phyloP scores from a whole-genome alignment of 2,888 invertebrate genomes.

The Campopleginae sp. region DNA sequence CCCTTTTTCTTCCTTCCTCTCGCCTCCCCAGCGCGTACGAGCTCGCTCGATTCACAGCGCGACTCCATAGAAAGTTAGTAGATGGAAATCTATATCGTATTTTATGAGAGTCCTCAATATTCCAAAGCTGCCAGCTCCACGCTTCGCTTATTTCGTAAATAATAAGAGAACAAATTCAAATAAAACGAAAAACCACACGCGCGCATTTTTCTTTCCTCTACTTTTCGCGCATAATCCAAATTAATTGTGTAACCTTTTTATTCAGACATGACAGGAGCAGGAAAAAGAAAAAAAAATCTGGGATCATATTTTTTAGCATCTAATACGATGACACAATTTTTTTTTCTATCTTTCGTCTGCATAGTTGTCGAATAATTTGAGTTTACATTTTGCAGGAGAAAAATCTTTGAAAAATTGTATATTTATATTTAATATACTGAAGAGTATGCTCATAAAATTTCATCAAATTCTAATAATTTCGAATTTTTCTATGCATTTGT shows the following conservation, averaged over 20 bases:
- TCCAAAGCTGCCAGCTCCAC: constrained; percentile 75
- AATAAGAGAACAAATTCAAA: constrained; percentile 2
- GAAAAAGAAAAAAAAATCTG: not conserved
- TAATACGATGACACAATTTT: too few species aligned
- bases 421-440: too few species aligned
- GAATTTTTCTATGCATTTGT: too few species aligned
- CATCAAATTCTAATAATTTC: too few species aligned
- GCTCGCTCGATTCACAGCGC: constrained; percentile 63
- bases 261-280: not conserved
- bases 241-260: not conserved
- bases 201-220: constrained; percentile 10
- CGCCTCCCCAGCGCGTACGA: constrained; percentile 22
- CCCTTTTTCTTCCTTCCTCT: constrained; percentile 9
- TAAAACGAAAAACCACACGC: constrained; percentile 29
- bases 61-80: constrained; percentile 82
- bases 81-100: constrained; percentile 84
- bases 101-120: constrained; percentile 82
- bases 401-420: too few species aligned
- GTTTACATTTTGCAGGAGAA: too few species aligned
- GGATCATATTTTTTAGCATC: too few species aligned
- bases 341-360: too few species aligned
- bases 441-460: too few species aligned
- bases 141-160: constrained; percentile 63
- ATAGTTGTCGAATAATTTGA: too few species aligned
- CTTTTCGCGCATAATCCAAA: not conserved